Conservation (phyloP, 2,888 invertebrate species). For the Plagodis dolabraria region DNA sequence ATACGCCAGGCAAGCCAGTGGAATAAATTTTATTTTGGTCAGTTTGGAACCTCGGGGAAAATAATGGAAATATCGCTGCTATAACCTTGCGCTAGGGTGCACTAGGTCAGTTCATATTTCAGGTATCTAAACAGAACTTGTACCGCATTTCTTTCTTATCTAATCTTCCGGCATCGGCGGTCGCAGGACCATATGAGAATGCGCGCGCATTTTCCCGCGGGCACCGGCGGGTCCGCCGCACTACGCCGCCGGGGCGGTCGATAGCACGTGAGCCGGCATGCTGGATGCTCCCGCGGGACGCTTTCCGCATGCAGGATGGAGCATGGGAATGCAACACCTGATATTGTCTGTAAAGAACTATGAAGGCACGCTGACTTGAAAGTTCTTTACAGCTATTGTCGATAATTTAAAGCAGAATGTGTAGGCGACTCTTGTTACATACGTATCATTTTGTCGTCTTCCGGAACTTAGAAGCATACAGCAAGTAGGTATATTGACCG, state of each 20-base stretch:
- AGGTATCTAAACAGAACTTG: neutral
- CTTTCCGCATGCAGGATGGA: slow-evolving; percentile 6
- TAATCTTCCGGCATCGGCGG: slow-evolving; percentile 6
- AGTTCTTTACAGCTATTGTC: too few species aligned
- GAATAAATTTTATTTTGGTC: too few species aligned
- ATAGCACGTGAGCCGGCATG: slow-evolving; percentile 51
- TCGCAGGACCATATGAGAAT: slow-evolving; percentile 13
- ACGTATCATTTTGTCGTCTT: too few species aligned
- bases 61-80: too few species aligned
- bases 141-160: slow-evolving; percentile 29
- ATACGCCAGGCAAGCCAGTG: too few species aligned
- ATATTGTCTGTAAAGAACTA: neutral
- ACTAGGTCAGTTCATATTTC: neutral
- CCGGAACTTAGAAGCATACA: too few species aligned
- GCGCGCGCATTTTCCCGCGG: slow-evolving; percentile 43
- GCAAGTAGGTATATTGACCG: too few species aligned
- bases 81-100: too few species aligned
- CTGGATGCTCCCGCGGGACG: slow-evolving; percentile 30
- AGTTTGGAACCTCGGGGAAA: too few species aligned
- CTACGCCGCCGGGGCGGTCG: slow-evolving; percentile 54
- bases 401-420: too few species aligned
- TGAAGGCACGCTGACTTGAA: neutral
- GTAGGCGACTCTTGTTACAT: too few species aligned
- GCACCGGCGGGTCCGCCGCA: slow-evolving; percentile 27
- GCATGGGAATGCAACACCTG: neutral